phyloP scores from a whole-genome alignment of 1,140 invertebrate species.

The Leguminivora glycinivorella region DNA sequence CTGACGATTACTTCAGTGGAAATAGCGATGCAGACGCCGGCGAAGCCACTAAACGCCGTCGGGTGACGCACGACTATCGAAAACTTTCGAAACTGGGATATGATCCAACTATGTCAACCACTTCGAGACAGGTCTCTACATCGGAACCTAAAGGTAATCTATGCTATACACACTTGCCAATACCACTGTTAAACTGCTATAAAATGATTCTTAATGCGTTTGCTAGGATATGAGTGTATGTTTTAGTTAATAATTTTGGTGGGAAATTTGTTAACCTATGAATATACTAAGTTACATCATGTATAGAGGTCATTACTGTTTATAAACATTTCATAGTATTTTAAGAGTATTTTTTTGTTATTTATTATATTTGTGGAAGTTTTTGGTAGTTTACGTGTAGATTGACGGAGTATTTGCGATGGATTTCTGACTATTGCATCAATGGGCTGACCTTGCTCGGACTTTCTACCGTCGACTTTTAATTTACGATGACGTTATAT shows the following conservation, averaged over 20 bases:
- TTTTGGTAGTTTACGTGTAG: not conserved
- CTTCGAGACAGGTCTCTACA: constrained; percentile 54
- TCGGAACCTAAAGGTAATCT: constrained; percentile 66
- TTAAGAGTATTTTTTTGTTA: constrained; percentile 29
- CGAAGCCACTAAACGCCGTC: constrained; percentile 67
- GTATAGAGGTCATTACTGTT: constrained; percentile 73
- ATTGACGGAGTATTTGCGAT: not conserved
- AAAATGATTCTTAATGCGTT: constrained; percentile 23
- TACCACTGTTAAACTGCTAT: not conserved
- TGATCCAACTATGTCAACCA: constrained; percentile 71
- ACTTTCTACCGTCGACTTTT: constrained; percentile 42
- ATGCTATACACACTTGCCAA: constrained; percentile 24
- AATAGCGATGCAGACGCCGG: constrained; percentile 60
- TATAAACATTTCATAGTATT: constrained; percentile 61
- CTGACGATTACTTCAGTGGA: constrained; percentile 52
- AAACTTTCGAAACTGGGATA: constrained; percentile 72
- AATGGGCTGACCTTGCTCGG: constrained; percentile 48
- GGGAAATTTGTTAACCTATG: constrained; percentile 74
- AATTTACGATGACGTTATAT: constrained; percentile 8
- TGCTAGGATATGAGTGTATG: constrained; percentile 23
- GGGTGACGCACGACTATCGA: constrained; percentile 69
- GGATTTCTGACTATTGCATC: constrained; percentile 40
- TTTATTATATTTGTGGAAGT: not conserved
- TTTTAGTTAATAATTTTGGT: constrained; percentile 57
- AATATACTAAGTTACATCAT: constrained; percentile 68